Conservation (phyloP, 2,113 vertebrate species). For the Hylia prasina region DNA sequence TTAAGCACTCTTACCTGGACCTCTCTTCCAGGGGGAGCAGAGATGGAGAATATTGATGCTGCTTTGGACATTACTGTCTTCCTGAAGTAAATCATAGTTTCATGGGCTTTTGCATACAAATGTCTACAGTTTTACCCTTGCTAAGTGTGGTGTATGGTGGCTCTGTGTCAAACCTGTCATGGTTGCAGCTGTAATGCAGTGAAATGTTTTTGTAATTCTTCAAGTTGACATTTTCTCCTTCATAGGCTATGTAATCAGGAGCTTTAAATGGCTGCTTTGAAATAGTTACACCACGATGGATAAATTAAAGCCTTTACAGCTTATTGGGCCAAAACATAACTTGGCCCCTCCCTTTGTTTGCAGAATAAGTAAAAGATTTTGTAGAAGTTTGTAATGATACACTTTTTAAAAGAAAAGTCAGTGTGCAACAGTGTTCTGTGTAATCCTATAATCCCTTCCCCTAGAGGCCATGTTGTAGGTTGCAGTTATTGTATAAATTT, state of each 20-base stretch:
- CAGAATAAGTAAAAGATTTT: neutral
- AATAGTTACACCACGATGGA: neutral
- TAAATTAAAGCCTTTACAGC: neutral
- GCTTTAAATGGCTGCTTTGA: neutral
- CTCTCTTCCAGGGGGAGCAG: neutral
- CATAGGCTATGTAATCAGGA: accelerated
- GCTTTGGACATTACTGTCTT: neutral
- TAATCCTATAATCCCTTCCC: neutral
- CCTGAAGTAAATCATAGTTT: neutral
- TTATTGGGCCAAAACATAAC: neutral
- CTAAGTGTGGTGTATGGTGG: neutral
- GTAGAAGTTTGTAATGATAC: neutral
- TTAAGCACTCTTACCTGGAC: neutral
- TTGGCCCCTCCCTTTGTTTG: neutral
- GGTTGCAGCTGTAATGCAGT: neutral
- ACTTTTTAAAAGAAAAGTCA: neutral
- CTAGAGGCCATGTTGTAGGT: neutral
- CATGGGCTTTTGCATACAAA: neutral
- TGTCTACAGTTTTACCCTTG: neutral
- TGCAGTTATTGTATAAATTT: neutral
- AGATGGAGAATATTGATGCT: neutral
- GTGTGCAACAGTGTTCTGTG: neutral
- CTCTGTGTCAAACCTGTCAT: neutral
- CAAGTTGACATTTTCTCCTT: neutral
- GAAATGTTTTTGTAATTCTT: neutral